phyloP scores from a whole-genome alignment of 2,113 vertebrate species.

The Synodontis membranacea region DNA sequence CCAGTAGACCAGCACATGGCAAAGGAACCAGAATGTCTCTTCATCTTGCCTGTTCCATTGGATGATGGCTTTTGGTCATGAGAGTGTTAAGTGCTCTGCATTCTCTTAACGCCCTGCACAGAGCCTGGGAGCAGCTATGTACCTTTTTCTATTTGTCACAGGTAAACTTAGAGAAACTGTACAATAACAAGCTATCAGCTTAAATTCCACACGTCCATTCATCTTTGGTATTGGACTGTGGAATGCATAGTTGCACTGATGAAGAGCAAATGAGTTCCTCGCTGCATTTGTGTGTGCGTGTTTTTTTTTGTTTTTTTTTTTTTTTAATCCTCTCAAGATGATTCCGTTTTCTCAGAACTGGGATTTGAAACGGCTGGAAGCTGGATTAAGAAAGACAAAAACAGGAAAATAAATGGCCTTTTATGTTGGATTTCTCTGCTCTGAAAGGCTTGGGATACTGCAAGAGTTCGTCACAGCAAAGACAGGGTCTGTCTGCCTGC shows the following conservation, averaged over 20 bases:
- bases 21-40: slow-evolving; percentile 9
- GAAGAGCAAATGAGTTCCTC: slow-evolving; percentile 65
- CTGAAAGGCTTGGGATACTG: slow-evolving; percentile 60
- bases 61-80: slow-evolving; percentile 47
- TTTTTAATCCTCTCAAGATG: slow-evolving; percentile 48
- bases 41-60: slow-evolving; percentile 16
- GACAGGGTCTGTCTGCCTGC: slow-evolving; percentile 67
- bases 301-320: background rate
- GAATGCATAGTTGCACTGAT: slow-evolving; percentile 91
- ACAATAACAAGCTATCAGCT: slow-evolving; percentile 54
- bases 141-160: slow-evolving; percentile 53
- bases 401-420: slow-evolving; percentile 43
- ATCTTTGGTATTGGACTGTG: slow-evolving; percentile 91
- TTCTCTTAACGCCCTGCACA: slow-evolving; percentile 23
- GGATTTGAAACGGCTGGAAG: slow-evolving; percentile 53
- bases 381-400: slow-evolving; percentile 34
- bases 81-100: slow-evolving; percentile 43
- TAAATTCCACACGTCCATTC: slow-evolving; percentile 73
- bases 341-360: slow-evolving; percentile 60
- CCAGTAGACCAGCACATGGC: slow-evolving; percentile 16
- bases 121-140: slow-evolving; percentile 27
- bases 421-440: slow-evolving; percentile 62
- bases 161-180: slow-evolving; percentile 55
- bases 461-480: slow-evolving; percentile 63
- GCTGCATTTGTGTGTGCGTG: slow-evolving; percentile 52